phyloP scores from a whole-genome alignment of 2,888 invertebrate species.

The Aphrophora alni region DNA sequence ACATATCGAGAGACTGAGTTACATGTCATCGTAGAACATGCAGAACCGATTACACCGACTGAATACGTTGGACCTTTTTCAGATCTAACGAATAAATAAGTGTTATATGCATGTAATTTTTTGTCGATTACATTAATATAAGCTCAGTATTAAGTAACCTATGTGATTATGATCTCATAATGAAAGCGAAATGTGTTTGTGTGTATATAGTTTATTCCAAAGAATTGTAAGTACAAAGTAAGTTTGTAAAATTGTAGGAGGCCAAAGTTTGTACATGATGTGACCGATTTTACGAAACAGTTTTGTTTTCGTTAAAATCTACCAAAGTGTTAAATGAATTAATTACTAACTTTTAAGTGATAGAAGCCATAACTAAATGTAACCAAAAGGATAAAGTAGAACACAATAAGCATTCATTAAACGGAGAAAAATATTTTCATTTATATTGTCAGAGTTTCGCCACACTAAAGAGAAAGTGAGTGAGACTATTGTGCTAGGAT shows the following conservation, averaged over 20 bases:
- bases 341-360: no score
- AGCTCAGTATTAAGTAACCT: constrained; percentile 3
- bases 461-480: no score
- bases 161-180: neutral
- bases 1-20: constrained; percentile 87
- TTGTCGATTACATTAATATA: neutral
- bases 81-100: neutral
- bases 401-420: no score
- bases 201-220: neutral
- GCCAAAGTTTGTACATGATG: neutral
- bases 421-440: no score
- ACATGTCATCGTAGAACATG: constrained; percentile 84
- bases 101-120: neutral
- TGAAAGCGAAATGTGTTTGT: neutral
- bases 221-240: neutral
- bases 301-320: no score
- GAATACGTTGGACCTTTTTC: constrained; percentile 22
- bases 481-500: no score
- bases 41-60: constrained; percentile 64
- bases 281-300: no score
- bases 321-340: no score
- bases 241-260: neutral
- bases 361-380: no score
- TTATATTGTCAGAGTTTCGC: no score
- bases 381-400: no score